A percentile compares a stretch with the other conserved stretches of the same genome.
Evolutionary conservation across 2,888 invertebrate species (phyloP).

Genomic region (Noctua comes): DNA sequence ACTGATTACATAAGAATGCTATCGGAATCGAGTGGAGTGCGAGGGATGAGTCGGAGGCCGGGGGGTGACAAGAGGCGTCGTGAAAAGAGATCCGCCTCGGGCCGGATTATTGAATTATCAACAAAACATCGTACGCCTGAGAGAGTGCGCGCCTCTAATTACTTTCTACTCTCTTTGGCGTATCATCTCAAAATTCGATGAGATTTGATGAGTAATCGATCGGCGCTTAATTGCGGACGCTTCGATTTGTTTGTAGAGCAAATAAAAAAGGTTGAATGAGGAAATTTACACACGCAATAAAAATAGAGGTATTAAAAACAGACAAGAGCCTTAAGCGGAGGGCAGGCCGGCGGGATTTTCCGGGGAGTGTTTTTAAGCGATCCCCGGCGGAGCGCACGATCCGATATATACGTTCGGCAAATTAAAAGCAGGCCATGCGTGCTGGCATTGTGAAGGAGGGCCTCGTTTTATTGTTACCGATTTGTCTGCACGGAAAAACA

Average conservation of each 20-base stretch:
- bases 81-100: constrained; percentile 82
- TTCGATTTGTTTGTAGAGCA: constrained; percentile 73
- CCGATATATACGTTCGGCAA: constrained; percentile 86
- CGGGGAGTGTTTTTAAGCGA: constrained; percentile 86
- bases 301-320: constrained; percentile 78
- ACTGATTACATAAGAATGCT: constrained; percentile 84
- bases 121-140: constrained; percentile 87
- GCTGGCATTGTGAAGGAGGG: constrained; percentile 83
- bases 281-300: constrained; percentile 74
- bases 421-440: constrained; percentile 90
- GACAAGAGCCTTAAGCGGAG: constrained; percentile 72
- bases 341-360: constrained; percentile 78
- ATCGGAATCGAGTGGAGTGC: constrained; percentile 74
- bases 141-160: constrained; percentile 85
- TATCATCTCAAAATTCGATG: constrained; percentile 82
- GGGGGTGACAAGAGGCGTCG: constrained; percentile 71
- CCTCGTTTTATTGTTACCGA: constrained; percentile 88
- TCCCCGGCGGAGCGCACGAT: constrained; percentile 77
- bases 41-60: constrained; percentile 57
- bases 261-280: constrained; percentile 70
- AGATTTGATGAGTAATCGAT: constrained; percentile 84
- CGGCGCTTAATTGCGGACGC: constrained; percentile 75
- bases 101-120: constrained; percentile 89
- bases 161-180: constrained; percentile 82
- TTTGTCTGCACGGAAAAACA: constrained; percentile 87